Evolutionary conservation across 2,113 vertebrate species (phyloP).

Genomic region (Phalacrocorax brasilianus): DNA sequence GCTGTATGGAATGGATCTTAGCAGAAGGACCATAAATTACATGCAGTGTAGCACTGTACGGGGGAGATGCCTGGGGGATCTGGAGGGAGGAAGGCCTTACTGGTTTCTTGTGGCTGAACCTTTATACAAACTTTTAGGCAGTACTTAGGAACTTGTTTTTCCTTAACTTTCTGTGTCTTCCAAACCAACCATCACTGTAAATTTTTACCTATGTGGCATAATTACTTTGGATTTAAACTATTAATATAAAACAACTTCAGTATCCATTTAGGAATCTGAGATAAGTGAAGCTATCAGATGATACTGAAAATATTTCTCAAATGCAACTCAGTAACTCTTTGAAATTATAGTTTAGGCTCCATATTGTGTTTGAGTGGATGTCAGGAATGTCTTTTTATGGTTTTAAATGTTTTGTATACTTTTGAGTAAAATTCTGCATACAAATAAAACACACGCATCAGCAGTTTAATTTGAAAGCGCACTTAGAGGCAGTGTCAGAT

Average conservation of each 20-base stretch:
- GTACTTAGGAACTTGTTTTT: background rate
- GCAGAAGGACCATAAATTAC: background rate
- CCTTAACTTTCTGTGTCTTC: background rate
- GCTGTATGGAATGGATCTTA: background rate
- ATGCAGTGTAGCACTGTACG: rapidly evolving
- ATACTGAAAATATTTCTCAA: background rate
- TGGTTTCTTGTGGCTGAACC: background rate
- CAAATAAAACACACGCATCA: background rate
- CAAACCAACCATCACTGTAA: background rate
- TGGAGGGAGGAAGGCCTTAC: background rate
- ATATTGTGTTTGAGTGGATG: background rate
- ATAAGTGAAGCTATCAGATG: background rate
- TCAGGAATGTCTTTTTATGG: slow-evolving; percentile 13
- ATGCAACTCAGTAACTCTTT: background rate
- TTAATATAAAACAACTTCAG: background rate
- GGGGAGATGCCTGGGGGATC: background rate
- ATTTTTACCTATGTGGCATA: background rate
- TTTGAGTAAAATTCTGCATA: background rate
- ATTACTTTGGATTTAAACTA: background rate
- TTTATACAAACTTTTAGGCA: background rate
- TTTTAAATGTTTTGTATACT: slow-evolving; percentile 20
- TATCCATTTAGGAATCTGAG: background rate
- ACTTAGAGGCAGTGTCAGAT: background rate
- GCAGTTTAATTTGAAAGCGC: background rate
- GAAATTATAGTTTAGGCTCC: background rate